Conservation (phyloP, 2,113 vertebrate genomes). For the Nasalis larvatus region DNA sequence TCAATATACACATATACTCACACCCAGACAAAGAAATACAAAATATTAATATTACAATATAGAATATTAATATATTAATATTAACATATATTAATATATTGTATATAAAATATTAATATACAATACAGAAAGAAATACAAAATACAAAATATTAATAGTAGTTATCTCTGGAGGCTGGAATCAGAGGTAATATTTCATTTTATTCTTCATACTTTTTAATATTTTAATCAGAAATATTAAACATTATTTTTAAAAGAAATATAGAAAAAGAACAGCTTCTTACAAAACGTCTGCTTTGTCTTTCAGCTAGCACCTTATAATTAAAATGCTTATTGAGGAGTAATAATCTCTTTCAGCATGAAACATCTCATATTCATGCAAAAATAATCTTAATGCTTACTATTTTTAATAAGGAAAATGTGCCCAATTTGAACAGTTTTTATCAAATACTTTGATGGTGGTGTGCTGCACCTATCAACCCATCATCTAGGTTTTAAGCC, state of each 20-base stretch:
- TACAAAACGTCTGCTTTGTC: slow-evolving; percentile 58
- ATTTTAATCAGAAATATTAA: slow-evolving; percentile 54
- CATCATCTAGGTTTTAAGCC: too few relatives aligned
- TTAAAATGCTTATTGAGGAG: slow-evolving; percentile 67
- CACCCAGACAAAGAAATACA: background rate
- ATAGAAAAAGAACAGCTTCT: slow-evolving; percentile 46
- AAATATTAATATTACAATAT: background rate
- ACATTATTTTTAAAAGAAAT: slow-evolving; percentile 48
- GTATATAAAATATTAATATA: too few relatives aligned
- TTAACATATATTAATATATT: too few relatives aligned
- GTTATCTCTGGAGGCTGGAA: slow-evolving; percentile 22
- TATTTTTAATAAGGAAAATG: slow-evolving; percentile 73
- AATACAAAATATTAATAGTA: background rate
- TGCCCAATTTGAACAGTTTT: slow-evolving; percentile 62
- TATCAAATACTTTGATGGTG: slow-evolving; percentile 42
- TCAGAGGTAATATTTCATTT: background rate
- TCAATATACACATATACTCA: background rate
- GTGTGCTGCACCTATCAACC: too few relatives aligned
- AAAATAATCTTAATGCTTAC: slow-evolving; percentile 71
- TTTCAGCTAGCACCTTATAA: slow-evolving; percentile 69
- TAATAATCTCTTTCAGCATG: slow-evolving; percentile 68
- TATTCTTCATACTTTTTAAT: slow-evolving; percentile 42
- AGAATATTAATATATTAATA: too few relatives aligned
- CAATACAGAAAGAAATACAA: background rate
- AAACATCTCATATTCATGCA: slow-evolving; percentile 62